Percentiles rank a stretch among this genome's conserved stretches.
Conservation (phyloP, 2,797 vertebrate genomes). For the Dendrocincla tyrannina region DNA sequence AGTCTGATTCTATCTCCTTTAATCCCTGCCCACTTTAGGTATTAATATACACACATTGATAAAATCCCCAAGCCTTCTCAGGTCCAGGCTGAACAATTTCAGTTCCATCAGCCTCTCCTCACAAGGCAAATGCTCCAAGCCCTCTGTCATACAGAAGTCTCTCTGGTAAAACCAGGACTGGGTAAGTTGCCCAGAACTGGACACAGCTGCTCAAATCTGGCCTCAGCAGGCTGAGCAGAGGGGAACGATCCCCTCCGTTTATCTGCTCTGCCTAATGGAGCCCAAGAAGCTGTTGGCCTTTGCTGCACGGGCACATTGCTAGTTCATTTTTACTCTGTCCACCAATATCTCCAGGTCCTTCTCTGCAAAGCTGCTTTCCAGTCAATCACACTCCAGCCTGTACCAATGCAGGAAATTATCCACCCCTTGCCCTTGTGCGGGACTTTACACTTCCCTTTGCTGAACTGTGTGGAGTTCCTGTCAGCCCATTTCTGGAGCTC, state of each 20-base stretch:
- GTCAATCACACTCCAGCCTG: accelerated
- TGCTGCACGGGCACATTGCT: background rate
- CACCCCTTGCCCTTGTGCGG: background rate
- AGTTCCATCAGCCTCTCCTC: background rate
- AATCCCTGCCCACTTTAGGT: background rate
- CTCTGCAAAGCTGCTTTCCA: background rate
- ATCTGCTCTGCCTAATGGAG: background rate
- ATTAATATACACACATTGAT: background rate
- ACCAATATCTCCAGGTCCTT: background rate
- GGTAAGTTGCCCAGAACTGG: background rate
- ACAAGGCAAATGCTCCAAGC: background rate
- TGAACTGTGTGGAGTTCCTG: background rate
- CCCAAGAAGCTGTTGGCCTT: background rate
- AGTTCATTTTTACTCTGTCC: background rate
- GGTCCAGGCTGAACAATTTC: background rate
- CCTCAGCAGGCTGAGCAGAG: background rate
- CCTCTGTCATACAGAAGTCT: background rate
- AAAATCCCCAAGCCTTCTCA: background rate
- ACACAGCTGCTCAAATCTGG: background rate
- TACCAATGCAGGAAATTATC: background rate
- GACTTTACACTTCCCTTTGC: background rate
- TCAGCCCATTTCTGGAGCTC: background rate
- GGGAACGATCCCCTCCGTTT: background rate
- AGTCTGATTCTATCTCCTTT: background rate
- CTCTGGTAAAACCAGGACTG: background rate